A percentile compares a stretch with the other conserved stretches of the same genome.
Conservation (phyloP, 2,888 invertebrate genomes). For the Teinopalpus imperialis region DNA sequence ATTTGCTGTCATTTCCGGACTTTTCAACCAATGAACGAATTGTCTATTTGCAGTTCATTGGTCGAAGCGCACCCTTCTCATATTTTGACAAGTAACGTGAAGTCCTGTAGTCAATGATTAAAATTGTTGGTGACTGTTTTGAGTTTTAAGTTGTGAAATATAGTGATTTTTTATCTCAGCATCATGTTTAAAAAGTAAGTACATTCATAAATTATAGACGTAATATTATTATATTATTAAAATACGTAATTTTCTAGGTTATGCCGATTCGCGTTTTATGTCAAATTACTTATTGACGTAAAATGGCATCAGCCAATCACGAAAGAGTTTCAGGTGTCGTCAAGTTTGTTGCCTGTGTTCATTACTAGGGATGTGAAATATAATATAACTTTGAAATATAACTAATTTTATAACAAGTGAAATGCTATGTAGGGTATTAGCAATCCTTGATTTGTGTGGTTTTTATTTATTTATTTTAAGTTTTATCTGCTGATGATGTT, state of each 20-base stretch:
- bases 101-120: constrained; percentile 17
- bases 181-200: constrained; percentile 80
- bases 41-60: constrained; percentile 22
- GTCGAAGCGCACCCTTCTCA: constrained; percentile 21
- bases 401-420: too few species aligned
- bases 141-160: constrained; percentile 20
- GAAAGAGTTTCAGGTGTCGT: constrained; percentile 31
- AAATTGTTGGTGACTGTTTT: constrained; percentile 26
- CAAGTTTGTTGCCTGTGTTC: constrained; percentile 19
- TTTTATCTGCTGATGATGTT: too few species aligned
- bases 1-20: background rate
- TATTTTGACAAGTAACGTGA: constrained; percentile 34
- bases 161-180: constrained; percentile 19
- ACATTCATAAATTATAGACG: constrained; percentile 3
- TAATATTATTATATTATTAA: background rate
- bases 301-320: constrained; percentile 40
- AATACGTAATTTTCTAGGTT: constrained; percentile 41
- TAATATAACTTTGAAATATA: too few species aligned
- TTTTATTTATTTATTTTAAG: too few species aligned
- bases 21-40: constrained; percentile 21
- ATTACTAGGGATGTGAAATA: background rate
- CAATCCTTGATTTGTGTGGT: too few species aligned
- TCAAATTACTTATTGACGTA: constrained; percentile 45
- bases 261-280: constrained; percentile 35
- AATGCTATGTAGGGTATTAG: too few species aligned